Base-by-base conservation (phyloP, 2,113 vertebrate species). In the Camelus dromedarius region DNA sequence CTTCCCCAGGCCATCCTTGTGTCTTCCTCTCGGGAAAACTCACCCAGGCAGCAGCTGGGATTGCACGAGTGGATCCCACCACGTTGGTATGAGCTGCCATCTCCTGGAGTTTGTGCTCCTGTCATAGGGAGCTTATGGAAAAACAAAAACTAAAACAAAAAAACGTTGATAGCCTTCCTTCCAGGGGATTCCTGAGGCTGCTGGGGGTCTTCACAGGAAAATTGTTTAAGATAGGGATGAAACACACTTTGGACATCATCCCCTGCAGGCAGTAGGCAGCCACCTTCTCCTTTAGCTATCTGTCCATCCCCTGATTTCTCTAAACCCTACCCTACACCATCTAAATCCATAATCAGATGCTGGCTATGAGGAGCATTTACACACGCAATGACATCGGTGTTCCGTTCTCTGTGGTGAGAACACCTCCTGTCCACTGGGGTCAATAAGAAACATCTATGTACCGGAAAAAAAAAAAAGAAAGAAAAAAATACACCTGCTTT, bases 61-160 rank as follows among this genome's bases (percentile, higher is more conserved):
- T 20, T 30, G 3, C 15, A 1, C 12, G 60, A 46, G 20, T n/a
- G 18, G 6, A 80, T 1, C 1, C 24, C 30, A 6, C 22, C 1
- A 0, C 1, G 4, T 38, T 32, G 28, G 14, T 1, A 5, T 19
- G 30, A 13, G 22, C 42, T 50, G 48, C 8, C 1, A 3, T 18
- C 18, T 20, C 75, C 0, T 7, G n/a, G 20, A 42, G 54, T 26
- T 19, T 0, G 8, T 11, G 22, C 70, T 48, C 32, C 9, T 13
- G 0, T 15, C 52, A 3, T 22, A 38, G 50, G 3, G 42, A 64
- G 30, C 0, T 11, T 60, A 20, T 35, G 14, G n/a, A 56, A 52
- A 42, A 42, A 42, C 38, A 42, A 42, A 42, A 42, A 42, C 38
- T 4, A 42, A 42, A 42, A 42, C 38, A 42, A 42, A 42, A 42